phyloP scores from a whole-genome alignment of 2,797 vertebrate genomes.

The Dendrocincla tyrannina region DNA sequence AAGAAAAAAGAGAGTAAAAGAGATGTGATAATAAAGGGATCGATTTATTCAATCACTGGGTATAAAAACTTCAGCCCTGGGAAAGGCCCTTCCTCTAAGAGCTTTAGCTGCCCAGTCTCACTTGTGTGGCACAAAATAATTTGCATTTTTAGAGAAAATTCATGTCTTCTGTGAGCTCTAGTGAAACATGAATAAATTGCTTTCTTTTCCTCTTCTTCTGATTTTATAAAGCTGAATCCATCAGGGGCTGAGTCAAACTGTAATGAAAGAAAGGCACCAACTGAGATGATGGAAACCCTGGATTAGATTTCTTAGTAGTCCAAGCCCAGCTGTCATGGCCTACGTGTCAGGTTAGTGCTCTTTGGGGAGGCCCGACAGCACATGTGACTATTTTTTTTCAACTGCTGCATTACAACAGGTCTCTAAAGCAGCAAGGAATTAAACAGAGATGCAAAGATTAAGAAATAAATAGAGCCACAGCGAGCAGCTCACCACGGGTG shows the following conservation, averaged over 20 bases:
- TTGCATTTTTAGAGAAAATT: conserved; percentile 84
- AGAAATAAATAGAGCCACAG: conserved; percentile 53
- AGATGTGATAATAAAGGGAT: conserved; percentile 75
- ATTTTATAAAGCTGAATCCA: conserved; percentile 77
- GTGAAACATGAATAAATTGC: conserved; percentile 80
- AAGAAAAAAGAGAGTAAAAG: conserved; percentile 52
- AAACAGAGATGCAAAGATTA: conserved; percentile 59
- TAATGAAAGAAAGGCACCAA: conserved; percentile 76
- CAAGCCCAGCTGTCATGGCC: conserved; percentile 51
- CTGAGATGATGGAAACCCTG: conserved; percentile 64
- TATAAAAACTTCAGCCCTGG: conserved; percentile 77
- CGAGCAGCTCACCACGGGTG: neutral
- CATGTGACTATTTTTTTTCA: conserved; percentile 52
- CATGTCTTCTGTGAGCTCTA: conserved; percentile 68
- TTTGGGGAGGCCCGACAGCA: conserved; percentile 48
- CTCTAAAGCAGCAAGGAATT: conserved; percentile 68
- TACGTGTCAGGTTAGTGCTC: conserved; percentile 63
- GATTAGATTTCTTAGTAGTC: conserved; percentile 69
- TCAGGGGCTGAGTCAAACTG: conserved; percentile 70
- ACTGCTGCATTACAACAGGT: conserved; percentile 62
- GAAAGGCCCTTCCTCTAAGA: conserved; percentile 73
- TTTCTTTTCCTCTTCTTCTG: conserved; percentile 71
- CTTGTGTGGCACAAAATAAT: conserved; percentile 72
- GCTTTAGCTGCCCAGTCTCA: conserved; percentile 70
- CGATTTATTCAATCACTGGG: conserved; percentile 76